A percentile compares a stretch with the other conserved stretches of the same genome.
phyloP scores from a whole-genome alignment of 2,888 invertebrate genomes.

The Euplagia quadripunctaria region DNA sequence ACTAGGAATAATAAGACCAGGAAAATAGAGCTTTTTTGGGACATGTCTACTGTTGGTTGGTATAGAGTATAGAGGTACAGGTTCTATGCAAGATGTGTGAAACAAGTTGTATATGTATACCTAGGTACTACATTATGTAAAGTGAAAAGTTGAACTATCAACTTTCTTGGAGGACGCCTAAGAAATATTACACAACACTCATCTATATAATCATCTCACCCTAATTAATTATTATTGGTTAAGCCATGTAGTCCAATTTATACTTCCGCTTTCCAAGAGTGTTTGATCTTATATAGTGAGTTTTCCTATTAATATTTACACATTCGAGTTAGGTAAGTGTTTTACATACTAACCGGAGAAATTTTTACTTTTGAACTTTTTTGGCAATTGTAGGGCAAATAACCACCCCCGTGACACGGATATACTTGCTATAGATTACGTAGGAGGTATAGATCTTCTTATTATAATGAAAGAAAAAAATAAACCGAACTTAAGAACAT shows the following conservation, averaged over 20 bases:
- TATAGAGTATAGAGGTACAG: too few relatives aligned
- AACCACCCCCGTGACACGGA: too few relatives aligned
- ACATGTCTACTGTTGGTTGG: too few relatives aligned
- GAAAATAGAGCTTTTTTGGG: too few relatives aligned
- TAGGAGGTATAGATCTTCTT: too few relatives aligned
- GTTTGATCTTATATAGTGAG: constrained; percentile 32
- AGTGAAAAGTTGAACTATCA: neutral
- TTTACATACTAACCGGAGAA: constrained; percentile 30
- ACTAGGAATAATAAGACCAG: too few relatives aligned
- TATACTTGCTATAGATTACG: too few relatives aligned
- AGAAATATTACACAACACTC: neutral
- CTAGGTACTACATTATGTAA: neutral
- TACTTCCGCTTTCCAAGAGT: constrained; percentile 13
- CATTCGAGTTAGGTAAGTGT: neutral
- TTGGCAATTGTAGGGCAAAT: too few relatives aligned
- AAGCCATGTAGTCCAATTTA: constrained; percentile 3
- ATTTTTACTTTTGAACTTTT: too few relatives aligned
- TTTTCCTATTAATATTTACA: constrained; percentile 43
- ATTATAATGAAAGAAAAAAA: neutral
- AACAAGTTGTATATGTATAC: neutral
- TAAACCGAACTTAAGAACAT: neutral
- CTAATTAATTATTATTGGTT: constrained; percentile 3
- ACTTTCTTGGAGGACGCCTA: neutral
- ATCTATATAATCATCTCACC: neutral
- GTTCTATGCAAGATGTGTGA: too few relatives aligned